Conservation (phyloP, 2,888 invertebrate genomes). For the Monoplex corrugatus region DNA sequence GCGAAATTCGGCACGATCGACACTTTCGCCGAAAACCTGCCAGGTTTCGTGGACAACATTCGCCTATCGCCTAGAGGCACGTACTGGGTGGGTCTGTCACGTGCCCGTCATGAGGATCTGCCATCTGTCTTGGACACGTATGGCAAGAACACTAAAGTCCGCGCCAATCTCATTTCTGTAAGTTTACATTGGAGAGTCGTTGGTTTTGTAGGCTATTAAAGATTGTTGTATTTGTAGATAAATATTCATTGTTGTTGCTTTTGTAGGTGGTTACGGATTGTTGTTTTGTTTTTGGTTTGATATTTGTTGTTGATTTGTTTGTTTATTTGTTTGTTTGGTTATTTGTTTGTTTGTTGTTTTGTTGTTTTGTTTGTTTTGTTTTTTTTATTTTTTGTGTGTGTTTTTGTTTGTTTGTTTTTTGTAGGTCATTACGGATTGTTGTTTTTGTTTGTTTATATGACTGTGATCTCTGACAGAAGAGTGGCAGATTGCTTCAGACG, state of each 20-base stretch:
- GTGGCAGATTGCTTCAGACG: too few species aligned
- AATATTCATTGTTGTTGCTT: too few species aligned
- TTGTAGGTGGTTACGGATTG: too few species aligned
- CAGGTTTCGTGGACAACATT: conserved; percentile 87
- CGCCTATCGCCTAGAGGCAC: conserved; percentile 77
- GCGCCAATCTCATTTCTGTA: conserved; percentile 45
- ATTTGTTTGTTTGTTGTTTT: neutral
- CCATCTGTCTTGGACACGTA: conserved; percentile 66
- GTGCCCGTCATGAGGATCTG: conserved; percentile 60
- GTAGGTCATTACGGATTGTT: too few species aligned
- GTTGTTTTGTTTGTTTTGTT: neutral
- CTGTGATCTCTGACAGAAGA: too few species aligned
- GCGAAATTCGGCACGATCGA: conserved; percentile 13
- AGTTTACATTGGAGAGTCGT: neutral
- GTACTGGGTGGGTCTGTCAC: conserved; percentile 80
- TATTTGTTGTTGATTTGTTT: too few species aligned
- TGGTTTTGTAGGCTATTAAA: too few species aligned
- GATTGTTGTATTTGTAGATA: too few species aligned
- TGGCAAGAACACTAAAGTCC: conserved; percentile 49
- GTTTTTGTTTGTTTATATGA: too few species aligned
- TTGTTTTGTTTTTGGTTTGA: too few species aligned
- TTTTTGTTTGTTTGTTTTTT: too few species aligned
- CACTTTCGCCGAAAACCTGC: conserved; percentile 88
- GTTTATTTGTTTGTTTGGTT: neutral
- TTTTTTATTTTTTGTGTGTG: neutral